Base-by-base conservation (phyloP, 2,888 invertebrate genomes). In the Mellilla xanthometata region DNA sequence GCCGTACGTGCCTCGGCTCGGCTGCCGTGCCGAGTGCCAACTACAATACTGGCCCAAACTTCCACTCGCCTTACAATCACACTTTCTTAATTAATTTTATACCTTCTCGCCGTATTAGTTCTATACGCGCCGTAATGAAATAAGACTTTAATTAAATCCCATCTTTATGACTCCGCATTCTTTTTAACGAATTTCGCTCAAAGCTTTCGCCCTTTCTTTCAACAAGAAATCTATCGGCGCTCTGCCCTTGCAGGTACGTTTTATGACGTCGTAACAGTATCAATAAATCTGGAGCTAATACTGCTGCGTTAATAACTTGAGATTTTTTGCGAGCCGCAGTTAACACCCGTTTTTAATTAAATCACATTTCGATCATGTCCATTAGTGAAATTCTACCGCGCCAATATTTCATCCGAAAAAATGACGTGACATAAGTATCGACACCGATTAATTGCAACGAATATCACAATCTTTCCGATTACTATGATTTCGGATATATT, bases 381-480 rank as follows among this genome's bases (percentile, higher is more conserved):
- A 57, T 54, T 30, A 30, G 10, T 19, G 12, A n/a, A 35, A 26
- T 43, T 42, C 22, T 15, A 48, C 28, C 15, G 8, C 26, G 12
- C 32, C 23, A 24, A 32, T 40, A 29, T 44, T 26, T 27, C 28
- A 31, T 38, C n/a, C 8, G 11, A 31, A 47, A 43, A n/a, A 27
- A 39, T 32, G 27, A 39, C 12, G 26, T 42, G 11, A 15, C 22
- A 11, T 40, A 24, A n/a, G 31, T 27, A 22, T 40, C 15, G 55
- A 55, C 60, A 58, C 62, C 65, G 62, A 65, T 68, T 69, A 68
- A 72, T 73, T 65, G 65, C 64, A 62, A 53, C 62, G 65, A 56
- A 65, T 65, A 64, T 52, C 52, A 39, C 43, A 46, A 44, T 60
- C 60, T 60, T 58, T 41, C 49, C 49, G 48, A 60, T 53, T 51